A percentile compares a stretch with the other conserved stretches of the same genome.
Conservation (phyloP, 1,140 invertebrate genomes). For the Philopotamus ludificatus region DNA sequence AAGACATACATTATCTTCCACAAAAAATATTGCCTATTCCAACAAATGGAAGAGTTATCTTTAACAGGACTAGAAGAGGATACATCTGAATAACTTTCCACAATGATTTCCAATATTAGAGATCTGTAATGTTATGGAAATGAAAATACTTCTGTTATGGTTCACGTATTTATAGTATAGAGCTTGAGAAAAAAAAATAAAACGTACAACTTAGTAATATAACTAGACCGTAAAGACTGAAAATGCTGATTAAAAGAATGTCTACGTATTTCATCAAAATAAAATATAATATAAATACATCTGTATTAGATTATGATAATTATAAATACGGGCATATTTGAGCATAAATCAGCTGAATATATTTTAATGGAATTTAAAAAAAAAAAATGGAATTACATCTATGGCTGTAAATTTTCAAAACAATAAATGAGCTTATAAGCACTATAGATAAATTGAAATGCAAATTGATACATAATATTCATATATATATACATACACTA, state of each 20-base stretch:
- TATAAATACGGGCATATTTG: too few species aligned
- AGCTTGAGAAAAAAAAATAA: background rate
- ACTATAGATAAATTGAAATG: conserved; percentile 20
- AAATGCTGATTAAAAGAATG: conserved; percentile 4
- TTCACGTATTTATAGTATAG: background rate
- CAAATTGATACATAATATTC: too few species aligned
- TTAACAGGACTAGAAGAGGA: conserved; percentile 40
- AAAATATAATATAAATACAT: background rate
- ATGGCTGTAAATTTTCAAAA: background rate
- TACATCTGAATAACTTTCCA: conserved; percentile 4
- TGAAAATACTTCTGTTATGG: background rate
- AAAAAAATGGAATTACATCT: background rate
- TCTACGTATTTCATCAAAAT: background rate
- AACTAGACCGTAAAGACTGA: conserved; percentile 1
- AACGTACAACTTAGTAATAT: too few species aligned
- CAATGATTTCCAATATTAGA: background rate
- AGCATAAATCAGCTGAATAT: conserved; percentile 7
- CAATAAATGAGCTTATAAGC: conserved; percentile 3
- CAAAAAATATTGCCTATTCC: conserved; percentile 39
- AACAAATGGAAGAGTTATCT: conserved; percentile 40
- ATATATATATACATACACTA: conserved; percentile 5
- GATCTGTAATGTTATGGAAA: background rate
- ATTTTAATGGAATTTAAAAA: conserved; percentile 1
- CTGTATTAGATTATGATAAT: too few species aligned
- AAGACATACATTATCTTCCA: conserved; percentile 39